Base-by-base conservation (phyloP, 2,888 invertebrate genomes). In the Octonoba sinensis region DNA sequence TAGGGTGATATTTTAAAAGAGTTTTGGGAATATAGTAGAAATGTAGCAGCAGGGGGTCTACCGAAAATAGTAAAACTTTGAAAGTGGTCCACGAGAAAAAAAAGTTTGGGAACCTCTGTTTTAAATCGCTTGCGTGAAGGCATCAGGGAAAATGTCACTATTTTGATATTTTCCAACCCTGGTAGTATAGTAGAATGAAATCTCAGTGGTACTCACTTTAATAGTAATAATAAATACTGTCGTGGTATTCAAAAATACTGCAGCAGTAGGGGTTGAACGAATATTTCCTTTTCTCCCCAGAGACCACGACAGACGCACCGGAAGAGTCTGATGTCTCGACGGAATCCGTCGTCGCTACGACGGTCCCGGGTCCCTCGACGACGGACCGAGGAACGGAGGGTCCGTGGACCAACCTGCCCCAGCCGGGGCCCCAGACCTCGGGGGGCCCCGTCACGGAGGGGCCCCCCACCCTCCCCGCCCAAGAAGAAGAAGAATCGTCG, bases 321-420 rank as follows among this genome's bases (percentile, higher is more conserved):
- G 54, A 62, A 4, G 60, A 67, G 0, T 62, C 72, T 6, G 79
- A 81, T 6, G 54, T 73, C 20, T 60, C 47, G 16, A 67, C 59
- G 1, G 16, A 36, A 3, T 54, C 62, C n/a, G 56, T 64, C 0
- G 22, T 36, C 0, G 44, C 16, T 3, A 70, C 56, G 36, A 69
- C 62, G 0, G 27, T 27, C 3, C 36, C 60, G 3, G 18, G 36
- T 44, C 22, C 64, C 16, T 44, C 69, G 16, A 75, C 75, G 2
- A 70, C 72, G 0, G 65, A 70, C 24, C 49, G 12, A 3, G 44
- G 60, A 3, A 76, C 75, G 18, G 82, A 82, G 8, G 60, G 51
- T 3, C 46, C 66, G 1, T 75, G 78, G 78, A 78, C 83, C 27
- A 78, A 78, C 27, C 49, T 74, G 1, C 74, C 73, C 1, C 73